phyloP scores from a whole-genome alignment of 2,888 invertebrate species.

The Nephrotoma flavescens region DNA sequence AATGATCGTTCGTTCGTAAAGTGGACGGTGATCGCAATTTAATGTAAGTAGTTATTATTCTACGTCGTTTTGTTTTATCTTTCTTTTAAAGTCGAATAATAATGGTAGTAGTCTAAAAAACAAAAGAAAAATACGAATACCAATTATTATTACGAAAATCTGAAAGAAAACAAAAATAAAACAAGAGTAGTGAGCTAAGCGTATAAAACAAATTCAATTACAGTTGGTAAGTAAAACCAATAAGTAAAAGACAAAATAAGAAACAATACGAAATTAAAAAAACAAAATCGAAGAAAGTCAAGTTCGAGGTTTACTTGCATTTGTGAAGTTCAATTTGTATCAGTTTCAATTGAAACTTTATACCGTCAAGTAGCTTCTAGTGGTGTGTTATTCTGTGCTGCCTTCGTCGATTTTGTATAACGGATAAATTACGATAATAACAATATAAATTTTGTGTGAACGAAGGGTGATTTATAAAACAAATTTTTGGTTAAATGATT shows the following conservation, averaged over 20 bases:
- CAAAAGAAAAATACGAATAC: neutral
- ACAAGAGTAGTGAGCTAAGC: neutral
- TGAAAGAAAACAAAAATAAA: neutral
- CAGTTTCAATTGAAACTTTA: neutral
- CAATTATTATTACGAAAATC: neutral
- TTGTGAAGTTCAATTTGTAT: neutral
- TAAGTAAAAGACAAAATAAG: neutral
- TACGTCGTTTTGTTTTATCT: neutral
- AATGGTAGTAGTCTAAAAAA: neutral
- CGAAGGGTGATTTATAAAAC: neutral
- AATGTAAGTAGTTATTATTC: no score
- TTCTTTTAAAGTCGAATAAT: neutral
- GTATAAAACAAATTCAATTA: neutral
- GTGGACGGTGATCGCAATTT: neutral
- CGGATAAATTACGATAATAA: no score
- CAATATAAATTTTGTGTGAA: neutral
- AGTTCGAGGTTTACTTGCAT: constrained; percentile 3
- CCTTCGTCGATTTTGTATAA: no score
- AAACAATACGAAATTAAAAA: neutral
- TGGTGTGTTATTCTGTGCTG: neutral
- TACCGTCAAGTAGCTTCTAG: neutral
- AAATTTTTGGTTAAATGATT: neutral
- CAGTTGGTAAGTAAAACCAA: neutral
- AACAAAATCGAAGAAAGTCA: neutral
- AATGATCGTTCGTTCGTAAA: neutral